These are phyloP conservation scores for Esox lucius DNA, from an alignment of 2,797 vertebrate species.

Conservation along the genomic window DNA sequence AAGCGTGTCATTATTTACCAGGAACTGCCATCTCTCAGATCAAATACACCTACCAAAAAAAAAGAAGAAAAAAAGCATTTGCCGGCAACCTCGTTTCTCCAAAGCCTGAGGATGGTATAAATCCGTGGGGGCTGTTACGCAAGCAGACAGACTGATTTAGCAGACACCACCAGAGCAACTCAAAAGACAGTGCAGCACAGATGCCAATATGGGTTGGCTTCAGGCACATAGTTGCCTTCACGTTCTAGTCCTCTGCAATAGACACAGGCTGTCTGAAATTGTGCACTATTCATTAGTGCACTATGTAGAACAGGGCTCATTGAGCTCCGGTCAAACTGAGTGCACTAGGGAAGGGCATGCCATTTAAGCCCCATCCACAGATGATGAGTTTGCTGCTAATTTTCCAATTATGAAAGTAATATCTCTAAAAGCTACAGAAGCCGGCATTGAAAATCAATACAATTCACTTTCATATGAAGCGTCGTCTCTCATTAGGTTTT, in stretches of 20 bases:
- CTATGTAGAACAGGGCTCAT: neutral
- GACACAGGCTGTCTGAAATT: neutral
- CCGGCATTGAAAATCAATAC: too few relatives aligned
- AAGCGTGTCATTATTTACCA: neutral
- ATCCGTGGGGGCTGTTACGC: neutral
- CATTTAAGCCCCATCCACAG: constrained; percentile 40
- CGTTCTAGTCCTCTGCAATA: neutral
- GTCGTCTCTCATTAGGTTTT: constrained; percentile 51
- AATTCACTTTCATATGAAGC: constrained; percentile 58
- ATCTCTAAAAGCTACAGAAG: too few relatives aligned
- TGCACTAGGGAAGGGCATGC: constrained; percentile 35
- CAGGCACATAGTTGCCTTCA: neutral
- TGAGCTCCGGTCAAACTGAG: neutral
- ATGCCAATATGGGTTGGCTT: neutral
- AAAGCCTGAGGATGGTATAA: neutral
- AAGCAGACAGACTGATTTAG: neutral
- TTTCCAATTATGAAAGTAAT: constrained; percentile 60
- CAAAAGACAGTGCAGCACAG: neutral
- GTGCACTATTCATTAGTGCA: neutral
- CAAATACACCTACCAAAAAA: neutral
- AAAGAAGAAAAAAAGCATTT: neutral
- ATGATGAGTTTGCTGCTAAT: constrained; percentile 56
- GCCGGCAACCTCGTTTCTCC: neutral
- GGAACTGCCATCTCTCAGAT: neutral
- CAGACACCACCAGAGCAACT: neutral